phyloP scores from a whole-genome alignment of 2,113 vertebrate species.

The Limanda limanda region DNA sequence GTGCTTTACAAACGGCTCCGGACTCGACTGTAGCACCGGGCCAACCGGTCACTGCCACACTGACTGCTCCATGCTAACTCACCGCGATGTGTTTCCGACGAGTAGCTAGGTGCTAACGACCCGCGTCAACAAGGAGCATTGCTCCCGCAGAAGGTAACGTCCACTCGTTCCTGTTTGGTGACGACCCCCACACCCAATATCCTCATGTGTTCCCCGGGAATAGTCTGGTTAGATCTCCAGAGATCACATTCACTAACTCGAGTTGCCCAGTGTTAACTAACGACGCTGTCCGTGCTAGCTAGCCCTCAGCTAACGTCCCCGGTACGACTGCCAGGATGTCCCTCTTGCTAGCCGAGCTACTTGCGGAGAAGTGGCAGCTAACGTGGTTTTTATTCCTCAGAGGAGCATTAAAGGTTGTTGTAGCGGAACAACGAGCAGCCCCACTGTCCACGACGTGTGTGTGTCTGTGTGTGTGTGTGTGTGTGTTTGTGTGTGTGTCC shows the following conservation, averaged over 20 bases:
- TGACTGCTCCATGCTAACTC: not conserved
- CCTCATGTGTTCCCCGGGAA: too few relatives aligned
- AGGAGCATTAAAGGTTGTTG: not conserved
- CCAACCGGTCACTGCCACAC: not conserved
- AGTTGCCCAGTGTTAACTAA: not conserved
- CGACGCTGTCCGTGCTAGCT: constrained; percentile 24
- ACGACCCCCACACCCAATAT: not conserved
- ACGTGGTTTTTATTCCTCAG: too few relatives aligned
- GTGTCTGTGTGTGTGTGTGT: not conserved
- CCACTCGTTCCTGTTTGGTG: not conserved
- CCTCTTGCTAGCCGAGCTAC: constrained; percentile 17
- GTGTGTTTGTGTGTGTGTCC: not conserved
- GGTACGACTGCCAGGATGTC: constrained; percentile 9
- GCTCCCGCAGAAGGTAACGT: constrained; percentile 51
- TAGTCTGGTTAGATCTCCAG: not conserved
- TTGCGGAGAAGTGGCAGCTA: not conserved
- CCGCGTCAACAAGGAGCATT: not conserved
- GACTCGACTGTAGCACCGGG: too few relatives aligned
- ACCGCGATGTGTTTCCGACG: constrained; percentile 5
- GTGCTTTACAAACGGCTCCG: constrained; percentile 16
- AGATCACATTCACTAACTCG: not conserved
- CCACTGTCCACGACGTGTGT: not conserved
- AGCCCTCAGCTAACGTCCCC: constrained; percentile 45
- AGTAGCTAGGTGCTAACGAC: constrained; percentile 38
- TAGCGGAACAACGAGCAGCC: not conserved